Percentiles rank a stretch among this genome's conserved stretches.
phyloP scores from a whole-genome alignment of 2,888 invertebrate species.

The Flexamia atlantica region DNA sequence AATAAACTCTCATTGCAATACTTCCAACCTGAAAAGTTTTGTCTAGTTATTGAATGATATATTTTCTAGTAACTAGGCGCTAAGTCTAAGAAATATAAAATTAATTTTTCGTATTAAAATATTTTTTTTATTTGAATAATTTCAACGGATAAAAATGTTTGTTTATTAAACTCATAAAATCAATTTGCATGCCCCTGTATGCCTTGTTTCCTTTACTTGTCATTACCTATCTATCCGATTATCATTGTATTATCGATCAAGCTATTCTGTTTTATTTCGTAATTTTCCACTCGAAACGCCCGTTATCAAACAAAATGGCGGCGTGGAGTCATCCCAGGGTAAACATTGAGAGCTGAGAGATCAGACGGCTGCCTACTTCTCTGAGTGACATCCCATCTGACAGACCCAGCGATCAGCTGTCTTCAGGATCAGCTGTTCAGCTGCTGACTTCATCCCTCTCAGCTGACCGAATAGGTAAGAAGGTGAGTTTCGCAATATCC shows the following conservation, averaged over 20 bases:
- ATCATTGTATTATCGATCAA: slow-evolving; percentile 28
- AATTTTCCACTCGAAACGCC: slow-evolving; percentile 46
- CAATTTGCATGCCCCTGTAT: too few relatives aligned
- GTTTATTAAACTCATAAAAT: too few relatives aligned
- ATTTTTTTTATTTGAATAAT: too few relatives aligned
- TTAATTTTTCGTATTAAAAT: too few relatives aligned
- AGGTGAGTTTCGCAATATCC: too few relatives aligned
- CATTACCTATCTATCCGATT: neutral
- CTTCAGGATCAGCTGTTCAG: neutral
- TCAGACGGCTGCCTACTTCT: neutral
- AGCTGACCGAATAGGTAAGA: slow-evolving; percentile 21
- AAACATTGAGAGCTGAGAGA: slow-evolving; percentile 7
- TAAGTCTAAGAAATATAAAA: too few relatives aligned
- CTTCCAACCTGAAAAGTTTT: too few relatives aligned
- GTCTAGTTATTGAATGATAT: too few relatives aligned
- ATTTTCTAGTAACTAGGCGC: too few relatives aligned
- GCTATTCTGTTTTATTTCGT: slow-evolving; percentile 42
- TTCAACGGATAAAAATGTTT: too few relatives aligned
- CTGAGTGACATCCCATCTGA: neutral
- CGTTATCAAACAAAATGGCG: slow-evolving; percentile 54
- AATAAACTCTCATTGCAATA: too few relatives aligned
- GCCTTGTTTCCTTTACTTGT: too few relatives aligned
- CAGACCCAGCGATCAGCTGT: slow-evolving; percentile 7
- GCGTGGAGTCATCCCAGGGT: slow-evolving; percentile 30
- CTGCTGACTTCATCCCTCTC: neutral